Conservation (phyloP, 2,888 invertebrate species). For the Watsonalla cultraria region DNA sequence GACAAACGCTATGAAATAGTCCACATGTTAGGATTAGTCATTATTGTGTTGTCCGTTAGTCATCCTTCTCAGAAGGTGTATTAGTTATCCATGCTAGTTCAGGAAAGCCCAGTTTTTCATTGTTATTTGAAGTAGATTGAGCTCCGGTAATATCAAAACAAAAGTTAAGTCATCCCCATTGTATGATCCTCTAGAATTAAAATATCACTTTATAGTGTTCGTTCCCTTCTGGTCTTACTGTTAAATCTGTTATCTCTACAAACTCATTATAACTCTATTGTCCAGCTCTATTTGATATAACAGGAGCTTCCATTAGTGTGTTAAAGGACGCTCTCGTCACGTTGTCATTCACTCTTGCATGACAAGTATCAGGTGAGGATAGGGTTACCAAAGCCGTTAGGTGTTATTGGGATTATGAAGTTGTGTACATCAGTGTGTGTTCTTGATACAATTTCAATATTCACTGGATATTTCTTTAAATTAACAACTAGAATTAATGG, state of each 20-base stretch:
- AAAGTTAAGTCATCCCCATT: too few species aligned
- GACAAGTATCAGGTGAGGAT: constrained; percentile 1
- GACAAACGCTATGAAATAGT: not conserved
- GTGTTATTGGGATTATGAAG: not conserved
- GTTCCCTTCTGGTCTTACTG: too few species aligned
- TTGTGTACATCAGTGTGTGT: not conserved
- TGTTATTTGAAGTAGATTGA: too few species aligned
- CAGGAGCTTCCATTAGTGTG: constrained; percentile 8
- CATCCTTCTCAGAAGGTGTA: not conserved
- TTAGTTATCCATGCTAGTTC: not conserved
- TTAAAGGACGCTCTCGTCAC: constrained; percentile 5
- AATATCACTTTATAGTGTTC: too few species aligned
- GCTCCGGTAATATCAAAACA: too few species aligned
- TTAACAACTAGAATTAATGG: too few species aligned
- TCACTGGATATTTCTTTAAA: too few species aligned
- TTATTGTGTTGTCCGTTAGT: not conserved
- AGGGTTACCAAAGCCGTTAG: constrained; percentile 1
- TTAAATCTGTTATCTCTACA: too few species aligned
- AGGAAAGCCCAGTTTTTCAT: not conserved
- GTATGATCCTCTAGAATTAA: too few species aligned
- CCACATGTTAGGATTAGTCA: not conserved
- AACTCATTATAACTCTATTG: too few species aligned
- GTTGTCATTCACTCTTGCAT: not conserved
- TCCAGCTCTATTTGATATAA: not conserved
- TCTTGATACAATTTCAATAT: not conserved